Base-by-base conservation (phyloP, 1,140 invertebrate species). In the Hirudo medicinalis region DNA sequence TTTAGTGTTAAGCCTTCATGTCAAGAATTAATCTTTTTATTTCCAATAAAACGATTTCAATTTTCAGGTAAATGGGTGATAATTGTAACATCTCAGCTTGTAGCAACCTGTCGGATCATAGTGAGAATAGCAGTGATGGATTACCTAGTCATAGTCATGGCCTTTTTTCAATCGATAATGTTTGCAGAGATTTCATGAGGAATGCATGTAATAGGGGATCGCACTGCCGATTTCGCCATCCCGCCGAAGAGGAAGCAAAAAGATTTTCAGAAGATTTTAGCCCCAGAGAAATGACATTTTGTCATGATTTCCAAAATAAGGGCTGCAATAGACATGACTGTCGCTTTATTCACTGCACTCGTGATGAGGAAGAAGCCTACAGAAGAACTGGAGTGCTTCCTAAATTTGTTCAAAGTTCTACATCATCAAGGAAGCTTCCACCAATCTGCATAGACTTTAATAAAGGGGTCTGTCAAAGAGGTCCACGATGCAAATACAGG, bases 291-390 rank as follows among this genome's bases (percentile, higher is more conserved):
- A 83, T 82, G 22, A 82, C 86, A n/a, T 91, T 92, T 78, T 92
- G 90, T 78, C 89, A 91, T 78, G 90, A 92, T 78, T 91, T 85
- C 81, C 90, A 91, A 79, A 91, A 91, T 79, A 87, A 85, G 19
- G 84, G 73, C 85, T 74, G 73, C 66, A 55, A 63, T 29, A 69
- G 73, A 5, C 27, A 55, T 22, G 66, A 43, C 43, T 74, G 73
- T 53, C 87, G 88, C 76, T 92, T 91, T 79, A 83, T 91, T 40
- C 90, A 92, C 78, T 89, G 89, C 76, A 86, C 88, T 0, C 81
- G 87, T 49, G 88, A 88, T 75, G 89, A 91, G 76, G 89, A 90
- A 78, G 87, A 90, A 67, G 86, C 87, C 77, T 91, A 88, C 78
- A 85, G 87, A 70, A 76, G 77, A 71, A 80, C 80, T 0, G 78